Percentiles rank a stretch among this genome's conserved stretches.
Conservation (phyloP, 1,140 invertebrate genomes). For the Tetraneura akinire region DNA sequence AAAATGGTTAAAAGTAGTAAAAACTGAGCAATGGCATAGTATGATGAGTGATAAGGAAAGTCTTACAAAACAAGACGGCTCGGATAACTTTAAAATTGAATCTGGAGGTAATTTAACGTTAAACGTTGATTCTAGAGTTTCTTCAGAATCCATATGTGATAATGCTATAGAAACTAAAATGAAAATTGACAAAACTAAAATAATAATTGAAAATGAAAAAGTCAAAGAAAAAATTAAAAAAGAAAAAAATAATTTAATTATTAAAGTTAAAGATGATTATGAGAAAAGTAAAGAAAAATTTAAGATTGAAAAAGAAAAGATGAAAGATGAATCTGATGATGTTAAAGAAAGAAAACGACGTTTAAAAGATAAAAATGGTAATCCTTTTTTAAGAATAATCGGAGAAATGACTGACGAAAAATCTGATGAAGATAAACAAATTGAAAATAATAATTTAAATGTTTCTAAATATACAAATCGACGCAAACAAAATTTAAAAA, state of each 20-base stretch:
- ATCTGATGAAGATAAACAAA: constrained; percentile 40
- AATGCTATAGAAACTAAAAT: not conserved
- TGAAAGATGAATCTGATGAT: constrained; percentile 55
- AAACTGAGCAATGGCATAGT: constrained; percentile 45
- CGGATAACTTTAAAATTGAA: constrained; percentile 25
- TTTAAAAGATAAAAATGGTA: constrained; percentile 67
- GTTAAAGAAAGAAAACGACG: constrained; percentile 70
- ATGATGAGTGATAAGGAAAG: constrained; percentile 45
- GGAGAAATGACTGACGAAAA: constrained; percentile 60
- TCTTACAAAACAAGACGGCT: constrained; percentile 1
- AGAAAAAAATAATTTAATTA: constrained; percentile 19
- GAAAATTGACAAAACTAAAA: constrained; percentile 24
- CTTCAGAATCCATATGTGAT: not conserved
- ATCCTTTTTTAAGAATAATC: constrained; percentile 63
- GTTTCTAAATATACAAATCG: not conserved
- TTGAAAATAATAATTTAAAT: constrained; percentile 27
- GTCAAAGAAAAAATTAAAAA: constrained; percentile 19
- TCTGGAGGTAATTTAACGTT: not conserved
- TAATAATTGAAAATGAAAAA: constrained; percentile 32
- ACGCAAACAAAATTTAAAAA: constrained; percentile 50
- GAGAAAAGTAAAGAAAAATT: constrained; percentile 16
- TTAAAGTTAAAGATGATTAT: constrained; percentile 15
- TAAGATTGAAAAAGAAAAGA: constrained; percentile 24
- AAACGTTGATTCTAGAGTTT: constrained; percentile 10
- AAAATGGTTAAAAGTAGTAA: constrained; percentile 42